phyloP scores from a whole-genome alignment of 2,113 vertebrate genomes.

The Tenebrosternarchus preto region DNA sequence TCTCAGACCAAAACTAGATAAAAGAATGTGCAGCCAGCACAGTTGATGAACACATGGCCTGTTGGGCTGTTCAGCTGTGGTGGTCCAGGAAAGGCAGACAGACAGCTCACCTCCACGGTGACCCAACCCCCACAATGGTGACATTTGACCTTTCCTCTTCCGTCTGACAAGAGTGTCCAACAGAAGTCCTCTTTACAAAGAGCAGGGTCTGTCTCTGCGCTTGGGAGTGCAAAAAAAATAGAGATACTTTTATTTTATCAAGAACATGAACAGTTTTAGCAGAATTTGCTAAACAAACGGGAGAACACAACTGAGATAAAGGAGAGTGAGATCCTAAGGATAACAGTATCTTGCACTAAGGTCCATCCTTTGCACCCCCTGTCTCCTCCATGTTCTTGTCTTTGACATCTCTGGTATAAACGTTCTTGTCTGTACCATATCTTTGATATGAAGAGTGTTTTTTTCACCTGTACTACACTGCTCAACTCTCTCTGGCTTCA shows the following conservation, averaged over 20 bases:
- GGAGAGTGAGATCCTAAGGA: no score
- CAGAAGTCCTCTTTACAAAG: conserved; percentile 34
- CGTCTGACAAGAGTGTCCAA: conserved; percentile 20
- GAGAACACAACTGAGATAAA: background rate
- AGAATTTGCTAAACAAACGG: background rate
- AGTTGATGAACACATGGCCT: background rate
- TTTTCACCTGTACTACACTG: no score
- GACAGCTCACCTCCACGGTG: conserved; percentile 7
- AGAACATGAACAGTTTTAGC: background rate
- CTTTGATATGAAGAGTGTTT: no score
- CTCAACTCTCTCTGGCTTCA: no score
- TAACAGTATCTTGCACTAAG: no score
- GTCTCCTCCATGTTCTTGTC: conserved; percentile 25
- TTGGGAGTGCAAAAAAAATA: conserved; percentile 5
- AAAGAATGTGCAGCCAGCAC: background rate
- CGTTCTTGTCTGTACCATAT: no score
- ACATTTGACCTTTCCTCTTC: conserved; percentile 36
- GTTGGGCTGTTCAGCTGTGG: no score
- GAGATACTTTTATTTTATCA: background rate
- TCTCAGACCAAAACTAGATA: background rate
- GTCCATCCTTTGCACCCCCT: background rate
- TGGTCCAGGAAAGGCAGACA: background rate
- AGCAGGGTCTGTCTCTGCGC: conserved; percentile 40
- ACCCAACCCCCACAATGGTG: background rate
- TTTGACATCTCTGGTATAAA: no score